Evolutionary conservation across 1,140 invertebrate genomes (phyloP).

Genomic region (Vanessa atalanta): DNA sequence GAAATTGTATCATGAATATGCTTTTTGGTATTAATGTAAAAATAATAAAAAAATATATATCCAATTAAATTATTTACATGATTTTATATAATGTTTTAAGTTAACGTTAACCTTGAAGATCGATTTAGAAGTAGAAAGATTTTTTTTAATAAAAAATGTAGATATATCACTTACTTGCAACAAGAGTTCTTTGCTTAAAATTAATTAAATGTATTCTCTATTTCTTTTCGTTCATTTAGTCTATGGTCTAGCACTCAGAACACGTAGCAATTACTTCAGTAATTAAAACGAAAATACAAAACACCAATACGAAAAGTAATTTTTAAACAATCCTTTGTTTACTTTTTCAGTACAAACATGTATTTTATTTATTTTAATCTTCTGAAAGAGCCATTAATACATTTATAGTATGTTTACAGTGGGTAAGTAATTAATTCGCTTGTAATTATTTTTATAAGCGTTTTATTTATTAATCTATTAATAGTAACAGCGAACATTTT

Average conservation of each 20-base stretch:
- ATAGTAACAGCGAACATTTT: neutral
- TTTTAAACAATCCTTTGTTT: conserved; percentile 34
- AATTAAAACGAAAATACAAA: conserved; percentile 38
- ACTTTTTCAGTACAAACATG: conserved; percentile 16
- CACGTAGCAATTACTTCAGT: conserved; percentile 33
- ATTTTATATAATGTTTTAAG: too few relatives aligned
- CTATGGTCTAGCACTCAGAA: conserved; percentile 18
- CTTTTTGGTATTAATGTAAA: too few relatives aligned
- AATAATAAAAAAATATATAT: too few relatives aligned
- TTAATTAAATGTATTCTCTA: conserved; percentile 3
- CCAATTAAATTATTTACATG: too few relatives aligned
- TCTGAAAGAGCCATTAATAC: conserved; percentile 5
- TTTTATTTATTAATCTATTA: neutral
- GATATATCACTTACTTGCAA: neutral
- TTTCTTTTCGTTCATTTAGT: neutral
- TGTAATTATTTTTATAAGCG: neutral
- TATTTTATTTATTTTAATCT: conserved; percentile 34
- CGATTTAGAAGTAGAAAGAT: too few relatives aligned
- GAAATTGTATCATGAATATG: too few relatives aligned
- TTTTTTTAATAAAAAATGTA: too few relatives aligned
- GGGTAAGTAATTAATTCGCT: neutral
- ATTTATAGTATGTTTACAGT: neutral
- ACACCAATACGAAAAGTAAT: conserved; percentile 35
- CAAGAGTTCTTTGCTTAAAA: conserved; percentile 1
- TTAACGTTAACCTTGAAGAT: too few relatives aligned